Evolutionary conservation across 2,113 vertebrate species (phyloP).

Genomic region (Amphilophus citrinellus): DNA sequence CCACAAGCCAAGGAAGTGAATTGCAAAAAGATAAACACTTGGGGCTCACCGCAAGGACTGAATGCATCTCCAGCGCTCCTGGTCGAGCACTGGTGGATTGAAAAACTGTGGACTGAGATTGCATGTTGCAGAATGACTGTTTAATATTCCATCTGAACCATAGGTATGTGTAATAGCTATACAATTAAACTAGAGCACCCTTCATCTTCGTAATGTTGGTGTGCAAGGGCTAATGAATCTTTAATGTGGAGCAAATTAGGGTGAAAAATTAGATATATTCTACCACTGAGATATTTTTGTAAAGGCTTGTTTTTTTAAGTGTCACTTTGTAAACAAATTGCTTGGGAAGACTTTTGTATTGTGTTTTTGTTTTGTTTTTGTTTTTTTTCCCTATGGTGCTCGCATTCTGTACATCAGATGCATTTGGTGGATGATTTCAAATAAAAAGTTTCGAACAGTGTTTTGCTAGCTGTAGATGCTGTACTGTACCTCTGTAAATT

Average conservation of each 20-base stretch:
- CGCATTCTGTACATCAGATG: constrained; percentile 68
- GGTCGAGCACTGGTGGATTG: constrained; percentile 45
- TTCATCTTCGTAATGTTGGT: constrained; percentile 42
- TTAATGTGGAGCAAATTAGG: constrained; percentile 30
- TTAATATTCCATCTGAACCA: constrained; percentile 39
- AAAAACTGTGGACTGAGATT: constrained; percentile 38
- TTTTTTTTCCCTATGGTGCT: constrained; percentile 53
- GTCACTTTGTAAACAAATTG: constrained; percentile 31
- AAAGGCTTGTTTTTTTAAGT: constrained; percentile 13
- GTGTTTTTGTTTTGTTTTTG: constrained; percentile 10
- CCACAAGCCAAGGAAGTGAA: constrained; percentile 64
- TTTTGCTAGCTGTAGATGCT: constrained; percentile 75
- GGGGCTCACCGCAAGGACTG: constrained; percentile 42
- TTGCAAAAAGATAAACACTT: background rate
- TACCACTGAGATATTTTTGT: constrained; percentile 29
- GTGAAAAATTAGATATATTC: constrained; percentile 42
- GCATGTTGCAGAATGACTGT: constrained; percentile 27
- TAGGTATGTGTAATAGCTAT: constrained; percentile 39
- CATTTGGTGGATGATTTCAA: constrained; percentile 59
- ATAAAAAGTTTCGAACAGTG: constrained; percentile 18
- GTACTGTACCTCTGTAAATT: constrained; percentile 75
- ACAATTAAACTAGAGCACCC: constrained; percentile 24
- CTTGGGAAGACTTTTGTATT: constrained; percentile 54
- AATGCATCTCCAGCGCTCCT: constrained; percentile 53
- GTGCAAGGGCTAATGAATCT: constrained; percentile 37